Evolutionary conservation across 2,113 vertebrate species (phyloP).

Genomic region (Campylomormyrus numenius): DNA sequence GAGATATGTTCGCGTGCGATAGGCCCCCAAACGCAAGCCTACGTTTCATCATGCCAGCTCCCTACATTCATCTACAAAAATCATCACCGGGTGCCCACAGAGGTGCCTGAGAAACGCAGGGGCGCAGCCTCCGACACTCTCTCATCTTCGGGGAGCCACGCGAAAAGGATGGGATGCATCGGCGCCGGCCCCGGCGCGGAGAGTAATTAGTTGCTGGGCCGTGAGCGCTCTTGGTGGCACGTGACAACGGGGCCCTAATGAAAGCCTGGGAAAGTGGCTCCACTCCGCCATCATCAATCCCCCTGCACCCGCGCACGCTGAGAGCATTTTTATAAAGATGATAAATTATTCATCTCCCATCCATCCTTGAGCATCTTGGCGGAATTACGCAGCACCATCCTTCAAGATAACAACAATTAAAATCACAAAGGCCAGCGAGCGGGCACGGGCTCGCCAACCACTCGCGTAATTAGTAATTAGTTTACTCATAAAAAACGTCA

Average conservation of each 20-base stretch:
- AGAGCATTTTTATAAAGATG: constrained; percentile 76
- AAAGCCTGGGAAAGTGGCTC: constrained; percentile 74
- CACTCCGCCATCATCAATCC: constrained; percentile 71
- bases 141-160: constrained; percentile 72
- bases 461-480: constrained; percentile 68
- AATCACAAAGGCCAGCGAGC: constrained; percentile 63
- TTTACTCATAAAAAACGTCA: constrained; percentile 53
- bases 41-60: constrained; percentile 92
- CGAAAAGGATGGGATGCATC: constrained; percentile 88
- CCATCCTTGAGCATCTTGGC: constrained; percentile 63
- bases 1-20: constrained; percentile 75
- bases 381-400: constrained; percentile 72
- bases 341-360: constrained; percentile 89
- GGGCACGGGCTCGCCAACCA: constrained; percentile 39
- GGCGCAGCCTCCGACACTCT: constrained; percentile 36
- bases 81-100: constrained; percentile 90
- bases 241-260: constrained; percentile 78
- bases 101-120: constrained; percentile 63
- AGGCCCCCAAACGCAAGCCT: constrained; percentile 68
- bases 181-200: constrained; percentile 65
- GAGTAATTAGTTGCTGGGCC: constrained; percentile 87
- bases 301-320: constrained; percentile 46
- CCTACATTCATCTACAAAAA: constrained; percentile 93
- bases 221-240: constrained; percentile 71
- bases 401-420: constrained; percentile 82